phyloP scores from a whole-genome alignment of 2,113 vertebrate species.

The Pteronura brasiliensis region DNA sequence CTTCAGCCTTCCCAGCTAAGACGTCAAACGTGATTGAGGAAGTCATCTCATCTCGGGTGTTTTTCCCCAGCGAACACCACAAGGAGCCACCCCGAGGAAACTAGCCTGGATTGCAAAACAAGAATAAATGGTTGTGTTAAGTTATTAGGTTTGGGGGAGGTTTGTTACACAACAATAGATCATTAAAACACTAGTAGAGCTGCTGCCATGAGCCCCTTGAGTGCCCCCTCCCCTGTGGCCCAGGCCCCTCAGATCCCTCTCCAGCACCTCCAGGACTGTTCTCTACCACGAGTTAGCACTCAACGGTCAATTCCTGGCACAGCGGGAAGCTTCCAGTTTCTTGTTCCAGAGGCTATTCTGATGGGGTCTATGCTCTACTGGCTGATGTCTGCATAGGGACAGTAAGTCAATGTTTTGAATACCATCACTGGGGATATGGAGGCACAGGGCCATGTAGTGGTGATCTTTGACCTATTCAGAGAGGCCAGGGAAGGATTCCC shows the following conservation, averaged over 20 bases:
- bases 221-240: not conserved
- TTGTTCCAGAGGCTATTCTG: not conserved
- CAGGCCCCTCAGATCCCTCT: not conserved
- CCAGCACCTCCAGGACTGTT: not conserved
- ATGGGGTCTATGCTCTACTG: not conserved
- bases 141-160: not conserved
- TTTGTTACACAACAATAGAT: not conserved
- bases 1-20: not conserved
- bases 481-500: not conserved
- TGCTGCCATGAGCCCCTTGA: not conserved
- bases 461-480: not conserved
- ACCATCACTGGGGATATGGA: accelerated
- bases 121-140: not conserved
- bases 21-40: not conserved
- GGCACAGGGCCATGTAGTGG: accelerated
- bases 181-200: not conserved
- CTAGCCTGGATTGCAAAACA: not conserved
- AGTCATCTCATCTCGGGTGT: not conserved
- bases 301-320: not conserved
- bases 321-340: not conserved
- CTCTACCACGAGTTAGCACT: not conserved
- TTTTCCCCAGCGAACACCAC: not conserved
- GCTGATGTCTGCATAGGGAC: not conserved
- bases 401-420: not conserved
- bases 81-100: not conserved